Evolutionary conservation across 2,797 vertebrate genomes (phyloP), one percentile per base, ranked within the genome.

Genomic region (Urophycis tenuis): DNA sequence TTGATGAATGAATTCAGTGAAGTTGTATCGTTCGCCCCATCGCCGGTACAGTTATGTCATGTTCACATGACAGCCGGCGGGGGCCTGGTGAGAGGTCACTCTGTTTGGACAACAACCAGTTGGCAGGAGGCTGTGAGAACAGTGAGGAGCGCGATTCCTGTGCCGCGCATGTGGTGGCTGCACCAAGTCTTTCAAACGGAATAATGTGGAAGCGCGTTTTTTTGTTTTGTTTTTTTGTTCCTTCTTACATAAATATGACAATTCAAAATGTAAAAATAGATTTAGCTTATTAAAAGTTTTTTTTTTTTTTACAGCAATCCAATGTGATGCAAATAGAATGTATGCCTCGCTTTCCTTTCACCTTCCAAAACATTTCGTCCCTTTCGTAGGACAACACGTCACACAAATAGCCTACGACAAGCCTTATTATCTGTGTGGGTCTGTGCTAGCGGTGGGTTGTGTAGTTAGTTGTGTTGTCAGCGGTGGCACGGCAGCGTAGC

Each of bases 61-160:
- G 70, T 75, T 86, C 76, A 72, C 75, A 60, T 76, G 81, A 72
- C 78, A 53, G 78, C 25, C n/a, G 45, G 8, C 53, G 53, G 53
- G 3, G 53, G 53, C 53, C 74, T 36, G 75, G 78, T 75, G 75
- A 71, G 69, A 33, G 72, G 22, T 32, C 78, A 73, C 71, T 79
- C 74, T 85, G 81, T 87, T 85, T 79, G 74, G 77, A 83, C 75
- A 78, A 78, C 81, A 72, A 71, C 82, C 76, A 81, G 74, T 72
- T 82, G 74, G 78, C 76, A 80, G 49, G 41, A 77, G 75, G 72
- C 73, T 88, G 81, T 80, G 82, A 87, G 71, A 83, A 82, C 76
- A 77, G 29, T 79, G 78, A 78, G 81, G 71, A 77, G 72, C 77
- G 74, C 36, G 77, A 77, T 64, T 76, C 25, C 69, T 6, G 25